A percentile compares a stretch with the other conserved stretches of the same genome.
Evolutionary conservation across 1,140 invertebrate genomes (phyloP).

Genomic region (Bombus breviceps): DNA sequence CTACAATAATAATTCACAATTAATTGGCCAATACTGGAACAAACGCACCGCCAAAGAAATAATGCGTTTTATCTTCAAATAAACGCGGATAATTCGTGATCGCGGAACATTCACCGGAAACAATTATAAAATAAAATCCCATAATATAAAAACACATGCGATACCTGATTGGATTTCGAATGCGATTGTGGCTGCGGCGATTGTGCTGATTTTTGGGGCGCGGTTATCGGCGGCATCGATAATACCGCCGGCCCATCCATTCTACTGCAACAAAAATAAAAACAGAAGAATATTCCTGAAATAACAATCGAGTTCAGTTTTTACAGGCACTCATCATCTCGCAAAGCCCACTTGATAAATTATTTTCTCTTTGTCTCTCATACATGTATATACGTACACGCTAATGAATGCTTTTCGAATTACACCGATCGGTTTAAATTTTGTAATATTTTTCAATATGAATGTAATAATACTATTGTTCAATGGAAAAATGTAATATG

Average conservation of each 20-base stretch:
- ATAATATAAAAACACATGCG: conserved; percentile 2
- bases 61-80: background rate
- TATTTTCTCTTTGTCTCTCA: background rate
- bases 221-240: conserved; percentile 71
- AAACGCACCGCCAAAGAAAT: background rate
- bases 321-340: conserved; percentile 15
- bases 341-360: background rate
- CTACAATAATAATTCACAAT: no score
- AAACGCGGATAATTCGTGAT: background rate
- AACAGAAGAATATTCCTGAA: background rate
- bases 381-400: background rate
- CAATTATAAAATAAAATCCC: conserved; percentile 9
- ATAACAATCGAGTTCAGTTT: conserved; percentile 1
- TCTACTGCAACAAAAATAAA: conserved; percentile 56
- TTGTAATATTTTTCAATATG: background rate
- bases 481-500: conserved; percentile 34
- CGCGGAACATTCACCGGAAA: background rate
- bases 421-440: conserved; percentile 9
- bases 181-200: conserved; percentile 75
- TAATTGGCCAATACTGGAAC: no score
- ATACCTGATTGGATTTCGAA: conserved; percentile 79
- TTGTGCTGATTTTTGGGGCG: conserved; percentile 72
- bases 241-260: conserved; percentile 78
- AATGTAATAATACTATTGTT: background rate
- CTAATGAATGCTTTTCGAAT: conserved; percentile 28